Conservation (phyloP, 2,797 vertebrate species). For the Cygnus olor region DNA sequence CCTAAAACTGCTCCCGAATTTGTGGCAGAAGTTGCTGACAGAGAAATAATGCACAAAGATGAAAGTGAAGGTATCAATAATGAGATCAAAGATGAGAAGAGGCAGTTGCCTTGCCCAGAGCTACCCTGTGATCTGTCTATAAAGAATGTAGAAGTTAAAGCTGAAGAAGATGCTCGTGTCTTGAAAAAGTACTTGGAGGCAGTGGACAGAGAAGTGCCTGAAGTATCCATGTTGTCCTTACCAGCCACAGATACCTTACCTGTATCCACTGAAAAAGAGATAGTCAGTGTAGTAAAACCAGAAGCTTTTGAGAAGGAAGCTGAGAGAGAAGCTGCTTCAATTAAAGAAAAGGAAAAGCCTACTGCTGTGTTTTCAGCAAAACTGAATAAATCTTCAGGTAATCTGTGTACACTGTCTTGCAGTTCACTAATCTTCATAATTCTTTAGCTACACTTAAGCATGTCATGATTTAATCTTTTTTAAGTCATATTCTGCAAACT, state of each 20-base stretch:
- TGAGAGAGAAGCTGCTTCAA: conserved; percentile 68
- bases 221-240: conserved; percentile 40
- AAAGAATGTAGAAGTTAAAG: conserved; percentile 69
- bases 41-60: conserved; percentile 37
- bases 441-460: conserved; percentile 58
- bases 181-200: conserved; percentile 69
- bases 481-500: background rate
- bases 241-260: conserved; percentile 58
- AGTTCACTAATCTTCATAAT: conserved; percentile 51
- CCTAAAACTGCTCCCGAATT: conserved; percentile 65
- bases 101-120: conserved; percentile 65
- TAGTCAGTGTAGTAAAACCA: conserved; percentile 73
- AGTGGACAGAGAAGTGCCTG: conserved; percentile 71
- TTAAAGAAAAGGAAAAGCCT: conserved; percentile 75
- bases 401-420: conserved; percentile 71
- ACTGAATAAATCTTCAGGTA: conserved; percentile 85
- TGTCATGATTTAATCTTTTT: background rate
- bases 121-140: conserved; percentile 72
- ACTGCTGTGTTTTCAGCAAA: conserved; percentile 77
- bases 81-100: conserved; percentile 21
- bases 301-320: conserved; percentile 70
- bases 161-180: conserved; percentile 55
- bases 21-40: conserved; percentile 17
- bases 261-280: conserved; percentile 61
- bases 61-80: conserved; percentile 20